A percentile compares a stretch with the other conserved stretches of the same genome.
Evolutionary conservation across 2,797 vertebrate genomes (phyloP).

Genomic region (Iguana delicatissima): DNA sequence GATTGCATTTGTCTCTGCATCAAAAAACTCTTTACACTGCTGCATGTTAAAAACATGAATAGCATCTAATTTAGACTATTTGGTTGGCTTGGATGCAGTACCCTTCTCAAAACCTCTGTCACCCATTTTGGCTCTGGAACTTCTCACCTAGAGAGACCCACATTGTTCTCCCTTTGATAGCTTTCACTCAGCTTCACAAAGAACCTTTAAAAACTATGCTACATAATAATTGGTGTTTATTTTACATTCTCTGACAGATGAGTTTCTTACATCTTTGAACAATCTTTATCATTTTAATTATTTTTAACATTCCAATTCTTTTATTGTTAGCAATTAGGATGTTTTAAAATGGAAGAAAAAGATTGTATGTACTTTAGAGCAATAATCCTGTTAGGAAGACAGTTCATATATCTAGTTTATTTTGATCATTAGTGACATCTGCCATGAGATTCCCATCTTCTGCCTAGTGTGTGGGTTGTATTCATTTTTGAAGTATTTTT

Average conservation of each 20-base stretch:
- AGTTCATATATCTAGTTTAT: not conserved
- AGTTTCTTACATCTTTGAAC: not conserved
- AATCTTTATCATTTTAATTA: too few relatives aligned
- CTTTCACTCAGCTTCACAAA: not conserved
- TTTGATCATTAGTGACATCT: not conserved
- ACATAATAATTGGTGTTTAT: not conserved
- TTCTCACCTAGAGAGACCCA: not conserved
- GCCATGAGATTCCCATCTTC: not conserved
- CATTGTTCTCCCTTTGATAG: not conserved
- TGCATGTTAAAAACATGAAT: not conserved
- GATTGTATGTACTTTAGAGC: not conserved
- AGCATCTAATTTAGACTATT: not conserved
- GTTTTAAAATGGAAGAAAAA: not conserved
- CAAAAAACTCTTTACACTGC: not conserved
- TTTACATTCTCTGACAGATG: not conserved
- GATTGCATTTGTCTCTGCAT: not conserved
- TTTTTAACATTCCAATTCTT: not conserved
- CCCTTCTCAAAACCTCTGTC: not conserved
- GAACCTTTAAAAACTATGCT: not conserved
- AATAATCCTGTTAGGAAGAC: too few relatives aligned
- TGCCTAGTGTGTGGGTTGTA: not conserved
- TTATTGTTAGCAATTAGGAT: not conserved
- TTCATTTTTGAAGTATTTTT: not conserved
- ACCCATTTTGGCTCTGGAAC: not conserved
- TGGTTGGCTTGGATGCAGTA: not conserved